Evolutionary conservation across 2,888 invertebrate genomes (phyloP), one percentile per base, ranked within the genome.

Genomic region (Noctua comes): DNA sequence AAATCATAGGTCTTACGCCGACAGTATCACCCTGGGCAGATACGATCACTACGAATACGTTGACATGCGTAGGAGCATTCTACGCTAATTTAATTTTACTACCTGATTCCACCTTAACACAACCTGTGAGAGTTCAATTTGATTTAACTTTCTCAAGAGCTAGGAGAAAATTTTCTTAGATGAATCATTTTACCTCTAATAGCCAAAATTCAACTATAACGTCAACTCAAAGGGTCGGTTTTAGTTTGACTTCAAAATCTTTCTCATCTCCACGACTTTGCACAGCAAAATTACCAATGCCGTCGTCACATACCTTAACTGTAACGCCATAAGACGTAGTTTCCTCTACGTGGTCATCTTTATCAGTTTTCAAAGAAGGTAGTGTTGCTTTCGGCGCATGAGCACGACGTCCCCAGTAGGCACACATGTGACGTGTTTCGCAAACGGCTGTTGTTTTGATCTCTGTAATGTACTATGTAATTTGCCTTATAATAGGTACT

Each of bases 31-130:
- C 93, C 89, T 89, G 90, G 93, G 93, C 92, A 88, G 90, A 89
- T 92, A 92, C 91, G 71, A 93, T 93, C 93, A 90, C 91, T 94
- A 92, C 92, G 91, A 92, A 93, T 92, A 92, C 90, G 93, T 91
- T 94, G 95, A 95, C 94, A 93, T 93, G 95, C 94, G 95, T 95
- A 92, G 93, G 94, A 93, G 94, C 93, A 91, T 88, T 87, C 85
- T 69, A 69, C 31, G 72, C 66, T 75, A 73, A 84, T 84, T 73
- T 80, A 62, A 73, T 79, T 79, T 72, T 24, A 62, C 18, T 62
- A 21, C 31, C 21, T 21, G 13, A 62, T 27, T 76, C 71, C 66
- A 80, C 83, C 59, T 77, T 85, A 88, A 66, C 6, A 1, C 27
- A 31, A 68, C 16, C 27, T 0, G 10, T 24, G 54, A 86, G 40